Evolutionary conservation across 1,140 invertebrate species (phyloP), one percentile per base, ranked within the genome.

Genomic region (Drosophila azteca): DNA sequence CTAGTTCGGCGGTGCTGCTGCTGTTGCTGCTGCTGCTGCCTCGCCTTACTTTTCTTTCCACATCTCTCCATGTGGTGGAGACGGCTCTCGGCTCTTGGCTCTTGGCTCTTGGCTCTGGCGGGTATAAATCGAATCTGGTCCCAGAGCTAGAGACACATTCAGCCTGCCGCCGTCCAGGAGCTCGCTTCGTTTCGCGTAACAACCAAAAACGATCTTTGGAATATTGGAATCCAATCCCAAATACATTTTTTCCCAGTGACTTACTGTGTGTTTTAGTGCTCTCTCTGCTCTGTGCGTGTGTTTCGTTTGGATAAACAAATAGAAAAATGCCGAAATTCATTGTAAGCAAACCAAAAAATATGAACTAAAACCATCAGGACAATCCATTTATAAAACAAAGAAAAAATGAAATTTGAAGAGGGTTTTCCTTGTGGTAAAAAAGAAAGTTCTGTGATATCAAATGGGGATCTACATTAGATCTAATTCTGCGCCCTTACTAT

Each of bases 101-200:
- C 13, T 49, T n/a, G 35, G 35, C 22, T 44, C n/a, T 20, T 15
- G 48, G 49, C 41, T 39, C 67, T 71, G 73, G 71, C 51, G 72
- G 85, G 81, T 91, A 91, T 91, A 91, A 91, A 91, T 91, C 90
- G 90, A 79, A 91, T 90, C 90, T 90, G 90, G 90, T 87, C 75
- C 49, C 84, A 67, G 73, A 53, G 39, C 26, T 17, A 43, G 43
- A 87, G 85, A 74, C 79, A 90, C 85, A 91, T 90, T 91, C 90
- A 87, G 72, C 71, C 65, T 45, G 57, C 49, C 58, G 59, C 44
- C 75, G 82, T 63, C 79, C 60, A 84, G 69, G 71, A 70, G 58
- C 61, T 71, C 65, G 53, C 68, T 64, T 77, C 71, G 84, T 48
- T 52, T 49, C 31, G 17, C 45, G 3, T 20, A 29, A 39, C 24